Evolutionary conservation across 2,888 invertebrate species (phyloP).

Genomic region (Ephialtes manifestator): DNA sequence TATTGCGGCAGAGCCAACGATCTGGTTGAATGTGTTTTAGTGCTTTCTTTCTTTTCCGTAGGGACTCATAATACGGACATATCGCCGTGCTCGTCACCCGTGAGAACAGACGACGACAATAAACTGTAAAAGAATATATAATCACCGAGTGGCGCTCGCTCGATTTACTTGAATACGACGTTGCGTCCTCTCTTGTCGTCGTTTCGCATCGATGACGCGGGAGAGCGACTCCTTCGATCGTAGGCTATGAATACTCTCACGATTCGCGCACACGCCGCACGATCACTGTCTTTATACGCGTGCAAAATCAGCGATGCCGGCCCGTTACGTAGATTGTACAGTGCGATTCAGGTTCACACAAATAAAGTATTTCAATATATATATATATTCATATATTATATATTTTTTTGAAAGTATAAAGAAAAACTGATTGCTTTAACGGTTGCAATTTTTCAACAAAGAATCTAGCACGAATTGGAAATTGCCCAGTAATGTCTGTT

Average conservation of each 20-base stretch:
- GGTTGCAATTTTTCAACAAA: background rate
- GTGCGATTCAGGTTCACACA: background rate
- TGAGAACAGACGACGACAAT: background rate
- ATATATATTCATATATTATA: no score
- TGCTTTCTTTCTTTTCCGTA: background rate
- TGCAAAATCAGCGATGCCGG: conserved; percentile 27
- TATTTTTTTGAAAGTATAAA: background rate
- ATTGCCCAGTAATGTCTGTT: background rate
- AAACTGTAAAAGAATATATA: conserved; percentile 8
- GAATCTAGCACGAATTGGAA: background rate
- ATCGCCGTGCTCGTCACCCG: background rate
- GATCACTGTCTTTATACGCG: conserved; percentile 38
- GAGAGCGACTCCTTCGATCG: conserved; percentile 1
- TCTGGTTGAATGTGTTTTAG: background rate
- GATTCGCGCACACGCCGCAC: conserved; percentile 24
- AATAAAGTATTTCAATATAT: background rate
- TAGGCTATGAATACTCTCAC: conserved; percentile 25
- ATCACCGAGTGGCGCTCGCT: conserved; percentile 7
- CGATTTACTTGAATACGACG: conserved; percentile 40
- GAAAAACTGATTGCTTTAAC: background rate
- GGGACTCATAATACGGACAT: background rate
- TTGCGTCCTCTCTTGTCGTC: conserved; percentile 18
- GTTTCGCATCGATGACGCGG: conserved; percentile 49
- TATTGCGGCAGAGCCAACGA: background rate
- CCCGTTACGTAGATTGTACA: conserved; percentile 27